Evolutionary conservation across 2,888 invertebrate species (phyloP).

Genomic region (Rhogogaster chlorosoma): DNA sequence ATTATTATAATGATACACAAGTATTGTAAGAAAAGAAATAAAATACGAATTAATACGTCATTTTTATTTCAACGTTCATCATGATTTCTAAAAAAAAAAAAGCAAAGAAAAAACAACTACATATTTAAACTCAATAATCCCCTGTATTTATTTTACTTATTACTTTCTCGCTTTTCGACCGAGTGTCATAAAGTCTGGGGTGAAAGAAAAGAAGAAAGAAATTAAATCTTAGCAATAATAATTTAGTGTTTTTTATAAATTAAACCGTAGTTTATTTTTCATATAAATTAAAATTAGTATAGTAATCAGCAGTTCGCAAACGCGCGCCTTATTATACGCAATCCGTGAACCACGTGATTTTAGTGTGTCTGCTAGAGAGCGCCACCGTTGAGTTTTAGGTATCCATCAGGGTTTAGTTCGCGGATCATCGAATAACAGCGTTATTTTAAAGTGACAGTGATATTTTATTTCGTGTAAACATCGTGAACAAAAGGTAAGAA

Average conservation of each 20-base stretch:
- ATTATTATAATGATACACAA: constrained; percentile 71
- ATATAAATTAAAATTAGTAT: too few species aligned
- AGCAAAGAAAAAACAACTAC: not conserved
- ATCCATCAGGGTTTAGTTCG: not conserved
- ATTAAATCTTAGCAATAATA: too few species aligned
- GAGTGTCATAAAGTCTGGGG: not conserved
- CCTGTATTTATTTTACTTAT: too few species aligned
- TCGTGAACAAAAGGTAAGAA: not conserved
- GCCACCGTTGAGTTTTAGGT: not conserved
- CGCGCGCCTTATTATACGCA: not conserved
- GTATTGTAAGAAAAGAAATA: constrained; percentile 60
- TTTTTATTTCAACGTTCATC: constrained; percentile 2
- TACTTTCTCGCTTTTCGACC: not conserved
- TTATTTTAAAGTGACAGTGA: constrained; percentile 37
- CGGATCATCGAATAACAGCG: not conserved
- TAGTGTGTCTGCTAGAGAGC: not conserved
- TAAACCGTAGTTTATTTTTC: too few species aligned
- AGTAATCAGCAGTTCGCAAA: not conserved
- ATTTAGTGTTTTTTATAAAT: too few species aligned
- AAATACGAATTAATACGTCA: constrained; percentile 50
- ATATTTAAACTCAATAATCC: not conserved
- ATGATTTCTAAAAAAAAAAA: not conserved
- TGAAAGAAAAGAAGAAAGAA: not conserved
- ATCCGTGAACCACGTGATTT: not conserved
- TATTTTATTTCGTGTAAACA: not conserved